phyloP scores from a whole-genome alignment of 2,888 invertebrate genomes.

The Drosophila parthenogenetica region DNA sequence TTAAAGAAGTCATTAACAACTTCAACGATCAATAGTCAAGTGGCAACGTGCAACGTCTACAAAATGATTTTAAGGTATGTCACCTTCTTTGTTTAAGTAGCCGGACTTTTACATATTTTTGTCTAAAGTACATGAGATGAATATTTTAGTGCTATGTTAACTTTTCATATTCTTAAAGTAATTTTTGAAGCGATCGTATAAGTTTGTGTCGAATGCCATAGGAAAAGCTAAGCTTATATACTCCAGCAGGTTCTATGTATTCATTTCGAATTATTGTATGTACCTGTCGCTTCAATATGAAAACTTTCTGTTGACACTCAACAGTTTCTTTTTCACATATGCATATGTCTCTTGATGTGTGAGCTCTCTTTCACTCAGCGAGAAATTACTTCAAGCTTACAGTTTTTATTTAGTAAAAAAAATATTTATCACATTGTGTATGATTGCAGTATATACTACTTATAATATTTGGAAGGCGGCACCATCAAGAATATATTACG shows the following conservation, averaged over 20 bases:
- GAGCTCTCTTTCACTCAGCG: slow-evolving; percentile 53
- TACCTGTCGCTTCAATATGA: slow-evolving; percentile 31
- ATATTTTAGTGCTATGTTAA: slow-evolving; percentile 36
- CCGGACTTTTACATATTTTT: slow-evolving; percentile 36
- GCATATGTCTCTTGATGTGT: slow-evolving; percentile 41
- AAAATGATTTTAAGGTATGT: slow-evolving; percentile 83
- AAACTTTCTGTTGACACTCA: slow-evolving; percentile 49
- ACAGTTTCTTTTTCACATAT: slow-evolving; percentile 37
- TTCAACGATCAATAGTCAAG: slow-evolving; percentile 55
- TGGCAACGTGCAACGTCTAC: slow-evolving; percentile 68
- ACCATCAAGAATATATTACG: no score
- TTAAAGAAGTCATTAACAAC: slow-evolving; percentile 77
- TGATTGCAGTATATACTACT: background rate
- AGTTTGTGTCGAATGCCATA: slow-evolving; percentile 39
- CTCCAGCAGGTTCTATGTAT: slow-evolving; percentile 18
- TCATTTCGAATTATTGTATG: slow-evolving; percentile 55
- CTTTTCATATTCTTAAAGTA: slow-evolving; percentile 53
- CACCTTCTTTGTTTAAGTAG: slow-evolving; percentile 10
- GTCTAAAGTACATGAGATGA: slow-evolving; percentile 41
- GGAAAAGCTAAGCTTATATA: slow-evolving; percentile 17
- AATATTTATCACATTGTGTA: no score
- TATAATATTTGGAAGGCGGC: background rate
- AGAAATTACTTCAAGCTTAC: slow-evolving; percentile 38
- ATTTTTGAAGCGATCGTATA: slow-evolving; percentile 35
- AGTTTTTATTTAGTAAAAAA: background rate